These are phyloP conservation scores for Uria lomvia DNA, from an alignment of 2,113 vertebrate genomes.

Conservation along the genomic window DNA sequence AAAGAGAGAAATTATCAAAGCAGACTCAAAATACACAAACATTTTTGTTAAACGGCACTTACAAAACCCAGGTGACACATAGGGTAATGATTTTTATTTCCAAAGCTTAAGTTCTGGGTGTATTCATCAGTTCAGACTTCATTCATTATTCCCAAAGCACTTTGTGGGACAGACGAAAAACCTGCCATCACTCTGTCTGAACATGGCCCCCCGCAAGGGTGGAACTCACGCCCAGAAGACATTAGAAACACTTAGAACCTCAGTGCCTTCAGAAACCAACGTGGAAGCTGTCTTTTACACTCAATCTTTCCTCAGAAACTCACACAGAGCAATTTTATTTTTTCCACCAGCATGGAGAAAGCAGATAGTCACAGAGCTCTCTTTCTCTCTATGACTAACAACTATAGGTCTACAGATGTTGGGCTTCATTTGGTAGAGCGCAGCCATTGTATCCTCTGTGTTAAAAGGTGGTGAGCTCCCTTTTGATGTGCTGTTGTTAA, in stretches of 20 bases:
- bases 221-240: not conserved
- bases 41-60: not conserved
- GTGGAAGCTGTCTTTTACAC: not conserved
- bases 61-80: not conserved
- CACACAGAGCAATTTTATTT: constrained; percentile 21
- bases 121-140: not conserved
- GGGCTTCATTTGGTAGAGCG: not conserved
- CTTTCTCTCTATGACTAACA: not conserved
- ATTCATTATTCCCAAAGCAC: not conserved
- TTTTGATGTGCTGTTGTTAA: constrained; percentile 50
- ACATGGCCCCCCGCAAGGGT: not conserved
- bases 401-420: not conserved
- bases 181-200: not conserved
- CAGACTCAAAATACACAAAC: not conserved
- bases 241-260: constrained; percentile 35
- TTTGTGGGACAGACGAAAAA: not conserved
- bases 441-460: not conserved
- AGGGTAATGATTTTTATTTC: not conserved
- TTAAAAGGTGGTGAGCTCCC: not conserved
- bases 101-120: not conserved
- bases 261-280: not conserved
- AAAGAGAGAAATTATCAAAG: not conserved
- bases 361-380: not conserved
- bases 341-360: constrained; percentile 1
- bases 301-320: not conserved